Conservation (phyloP, 2,888 invertebrate genomes). For the Taenaris catops region DNA sequence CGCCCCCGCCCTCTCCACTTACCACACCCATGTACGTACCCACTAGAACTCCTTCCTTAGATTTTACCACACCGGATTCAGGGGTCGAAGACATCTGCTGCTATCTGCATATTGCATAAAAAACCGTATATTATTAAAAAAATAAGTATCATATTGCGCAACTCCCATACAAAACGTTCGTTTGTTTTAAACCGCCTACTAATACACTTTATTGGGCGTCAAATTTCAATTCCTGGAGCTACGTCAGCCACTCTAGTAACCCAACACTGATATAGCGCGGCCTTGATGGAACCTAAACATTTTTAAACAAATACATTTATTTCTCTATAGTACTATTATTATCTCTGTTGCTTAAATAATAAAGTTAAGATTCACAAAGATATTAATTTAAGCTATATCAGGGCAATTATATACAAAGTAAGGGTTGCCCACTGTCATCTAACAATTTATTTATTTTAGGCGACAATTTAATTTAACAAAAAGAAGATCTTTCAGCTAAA, state of each 20-base stretch:
- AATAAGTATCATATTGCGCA: constrained; percentile 12
- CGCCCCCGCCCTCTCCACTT: constrained; percentile 32
- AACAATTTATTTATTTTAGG: too few relatives aligned
- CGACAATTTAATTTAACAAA: too few relatives aligned
- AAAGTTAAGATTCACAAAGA: too few relatives aligned
- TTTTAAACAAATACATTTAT: constrained; percentile 16
- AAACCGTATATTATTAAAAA: too few relatives aligned
- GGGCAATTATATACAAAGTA: constrained; percentile 25
- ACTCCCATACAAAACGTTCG: constrained; percentile 10
- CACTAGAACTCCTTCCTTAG: constrained; percentile 52
- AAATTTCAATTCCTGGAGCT: constrained; percentile 38
- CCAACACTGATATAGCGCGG: constrained; percentile 54
- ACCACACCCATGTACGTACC: constrained; percentile 29
- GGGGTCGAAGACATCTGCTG: constrained; percentile 82
- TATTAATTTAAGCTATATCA: constrained; percentile 10
- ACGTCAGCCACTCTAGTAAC: constrained; percentile 62
- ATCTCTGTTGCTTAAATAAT: too few relatives aligned
- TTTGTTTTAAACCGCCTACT: constrained; percentile 16
- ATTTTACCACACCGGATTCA: constrained; percentile 81
- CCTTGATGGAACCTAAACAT: constrained; percentile 46
- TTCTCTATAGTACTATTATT: too few relatives aligned
- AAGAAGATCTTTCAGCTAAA: too few relatives aligned
- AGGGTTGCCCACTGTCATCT: constrained; percentile 1
- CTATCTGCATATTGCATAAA: too few relatives aligned
- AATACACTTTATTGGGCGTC: constrained; percentile 26